Percentiles rank a stretch among this genome's conserved stretches.
Conservation (phyloP, 1,140 invertebrate species). For the Myzus persicae region DNA sequence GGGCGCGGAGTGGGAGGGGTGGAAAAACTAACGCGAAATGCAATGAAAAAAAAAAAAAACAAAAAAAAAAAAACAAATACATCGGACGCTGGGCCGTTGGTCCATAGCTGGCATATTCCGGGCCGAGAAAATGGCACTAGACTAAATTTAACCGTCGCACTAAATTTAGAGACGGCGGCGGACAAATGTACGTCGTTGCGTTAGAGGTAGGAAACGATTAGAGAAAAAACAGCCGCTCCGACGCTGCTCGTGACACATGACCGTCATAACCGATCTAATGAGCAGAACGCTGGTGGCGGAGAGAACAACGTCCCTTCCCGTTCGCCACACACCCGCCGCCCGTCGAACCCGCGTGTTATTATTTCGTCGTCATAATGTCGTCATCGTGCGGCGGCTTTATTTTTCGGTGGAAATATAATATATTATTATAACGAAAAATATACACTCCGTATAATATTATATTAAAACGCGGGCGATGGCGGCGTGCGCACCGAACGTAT, state of each 20-base stretch:
- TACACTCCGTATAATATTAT: neutral
- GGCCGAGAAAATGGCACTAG: slow-evolving; percentile 33
- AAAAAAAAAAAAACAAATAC: neutral
- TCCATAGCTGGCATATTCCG: slow-evolving; percentile 19
- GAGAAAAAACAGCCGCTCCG: slow-evolving; percentile 18
- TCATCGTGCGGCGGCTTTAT: neutral
- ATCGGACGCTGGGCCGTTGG: neutral
- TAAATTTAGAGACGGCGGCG: slow-evolving; percentile 41
- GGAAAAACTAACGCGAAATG: neutral
- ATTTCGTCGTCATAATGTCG: slow-evolving; percentile 21
- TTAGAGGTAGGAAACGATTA: slow-evolving; percentile 24
- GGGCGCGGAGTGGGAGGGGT: neutral
- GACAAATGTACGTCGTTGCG: neutral
- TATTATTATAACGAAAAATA: neutral
- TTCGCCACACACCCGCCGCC: neutral
- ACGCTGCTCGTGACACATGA: slow-evolving; percentile 14
- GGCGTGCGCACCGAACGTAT: neutral
- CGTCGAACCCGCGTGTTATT: neutral
- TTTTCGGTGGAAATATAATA: slow-evolving; percentile 8
- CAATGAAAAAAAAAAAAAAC: neutral
- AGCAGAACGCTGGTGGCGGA: neutral
- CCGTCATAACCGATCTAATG: slow-evolving; percentile 53
- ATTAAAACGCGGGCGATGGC: neutral
- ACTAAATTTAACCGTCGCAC: slow-evolving; percentile 54
- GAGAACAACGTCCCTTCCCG: neutral